These are phyloP conservation scores for Caretta caretta DNA, from an alignment of 2,113 vertebrate species.

Conservation along the genomic window DNA sequence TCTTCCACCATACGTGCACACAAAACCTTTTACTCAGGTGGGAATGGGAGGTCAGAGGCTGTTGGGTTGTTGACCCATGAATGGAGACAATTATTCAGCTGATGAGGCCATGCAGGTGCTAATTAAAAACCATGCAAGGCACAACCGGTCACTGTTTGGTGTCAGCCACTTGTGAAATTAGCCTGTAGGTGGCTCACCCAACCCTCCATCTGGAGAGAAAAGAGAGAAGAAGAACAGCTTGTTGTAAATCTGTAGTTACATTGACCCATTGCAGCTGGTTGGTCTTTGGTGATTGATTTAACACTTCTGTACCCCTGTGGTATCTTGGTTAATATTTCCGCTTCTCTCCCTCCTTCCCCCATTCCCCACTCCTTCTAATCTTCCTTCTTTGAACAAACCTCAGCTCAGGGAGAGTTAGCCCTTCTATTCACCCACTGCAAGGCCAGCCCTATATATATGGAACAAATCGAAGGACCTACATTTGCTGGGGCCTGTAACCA, in stretches of 20 bases:
- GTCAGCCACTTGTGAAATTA: conserved; percentile 57
- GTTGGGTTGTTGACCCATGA: conserved; percentile 67
- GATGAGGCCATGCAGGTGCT: conserved; percentile 67
- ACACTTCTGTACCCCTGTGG: neutral
- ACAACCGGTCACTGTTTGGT: conserved; percentile 69
- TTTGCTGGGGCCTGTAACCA: neutral
- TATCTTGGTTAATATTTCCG: neutral
- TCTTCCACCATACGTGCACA: neutral
- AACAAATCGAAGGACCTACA: neutral
- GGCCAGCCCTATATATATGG: neutral
- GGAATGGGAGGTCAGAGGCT: conserved; percentile 30
- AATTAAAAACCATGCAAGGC: conserved; percentile 72
- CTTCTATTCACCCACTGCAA: neutral
- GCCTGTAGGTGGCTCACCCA: neutral
- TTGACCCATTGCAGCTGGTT: neutral
- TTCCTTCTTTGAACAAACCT: neutral
- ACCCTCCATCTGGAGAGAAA: fast-evolving
- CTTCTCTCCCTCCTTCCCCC: no score
- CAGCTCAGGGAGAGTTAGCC: neutral
- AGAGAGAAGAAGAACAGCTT: neutral
- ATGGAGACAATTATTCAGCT: conserved; percentile 60
- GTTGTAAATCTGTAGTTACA: neutral
- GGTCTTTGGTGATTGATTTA: neutral
- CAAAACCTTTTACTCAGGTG: neutral
- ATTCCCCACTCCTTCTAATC: neutral